Conservation (phyloP, 2,888 invertebrate species). For the Eristalinus sepulchralis region DNA sequence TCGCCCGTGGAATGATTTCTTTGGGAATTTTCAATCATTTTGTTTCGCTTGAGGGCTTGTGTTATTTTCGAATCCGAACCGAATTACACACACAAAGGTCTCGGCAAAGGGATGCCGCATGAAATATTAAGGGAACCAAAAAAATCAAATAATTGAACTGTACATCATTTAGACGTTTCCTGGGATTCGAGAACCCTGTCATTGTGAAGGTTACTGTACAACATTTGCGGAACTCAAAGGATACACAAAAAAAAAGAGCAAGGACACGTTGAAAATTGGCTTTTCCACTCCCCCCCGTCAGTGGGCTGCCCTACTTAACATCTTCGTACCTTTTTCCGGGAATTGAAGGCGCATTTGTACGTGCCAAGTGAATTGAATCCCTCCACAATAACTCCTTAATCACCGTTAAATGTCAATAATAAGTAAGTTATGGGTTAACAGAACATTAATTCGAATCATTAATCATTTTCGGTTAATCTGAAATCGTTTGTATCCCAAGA, state of each 20-base stretch:
- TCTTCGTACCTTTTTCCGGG: neutral
- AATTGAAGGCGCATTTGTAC: neutral
- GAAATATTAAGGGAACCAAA: neutral
- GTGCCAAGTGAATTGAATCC: neutral
- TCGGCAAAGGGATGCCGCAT: neutral
- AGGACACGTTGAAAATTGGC: neutral
- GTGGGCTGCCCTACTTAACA: neutral
- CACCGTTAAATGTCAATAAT: slow-evolving; percentile 29
- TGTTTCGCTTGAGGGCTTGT: neutral
- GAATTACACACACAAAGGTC: neutral
- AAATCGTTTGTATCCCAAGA: slow-evolving; percentile 1
- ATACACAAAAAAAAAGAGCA: neutral
- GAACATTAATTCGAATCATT: slow-evolving; percentile 29
- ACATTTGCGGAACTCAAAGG: neutral
- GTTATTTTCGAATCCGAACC: neutral
- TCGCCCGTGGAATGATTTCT: neutral
- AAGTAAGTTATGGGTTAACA: slow-evolving; percentile 24
- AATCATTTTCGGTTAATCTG: slow-evolving; percentile 40
- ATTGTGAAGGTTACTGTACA: neutral
- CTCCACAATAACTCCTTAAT: slow-evolving; percentile 10
- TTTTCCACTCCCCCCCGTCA: neutral
- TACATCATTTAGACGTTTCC: neutral
- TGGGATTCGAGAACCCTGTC: neutral
- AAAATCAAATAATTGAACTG: neutral
- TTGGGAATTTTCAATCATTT: neutral